These are phyloP conservation scores for Brachionus manjavacas DNA, from an alignment of 1,140 invertebrate genomes.

Conservation along the genomic window DNA sequence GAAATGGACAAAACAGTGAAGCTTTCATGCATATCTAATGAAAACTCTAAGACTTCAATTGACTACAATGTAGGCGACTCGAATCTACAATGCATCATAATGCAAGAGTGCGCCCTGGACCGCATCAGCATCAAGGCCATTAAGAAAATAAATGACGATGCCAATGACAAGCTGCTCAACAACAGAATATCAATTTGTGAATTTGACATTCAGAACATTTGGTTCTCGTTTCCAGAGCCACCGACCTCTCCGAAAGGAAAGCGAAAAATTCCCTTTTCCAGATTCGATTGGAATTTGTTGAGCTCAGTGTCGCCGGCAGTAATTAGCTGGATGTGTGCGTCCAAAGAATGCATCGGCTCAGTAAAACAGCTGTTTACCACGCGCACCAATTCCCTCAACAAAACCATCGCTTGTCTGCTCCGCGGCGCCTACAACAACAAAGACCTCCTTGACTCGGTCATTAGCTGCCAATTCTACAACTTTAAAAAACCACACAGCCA, in stretches of 20 bases:
- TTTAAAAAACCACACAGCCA: background rate
- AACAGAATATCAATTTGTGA: constrained; percentile 17
- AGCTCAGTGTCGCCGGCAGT: constrained; percentile 28
- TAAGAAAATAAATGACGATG: constrained; percentile 15
- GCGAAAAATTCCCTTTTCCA: constrained; percentile 23
- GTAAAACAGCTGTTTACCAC: background rate
- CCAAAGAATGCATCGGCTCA: background rate
- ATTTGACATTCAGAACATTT: constrained; percentile 40
- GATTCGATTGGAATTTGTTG: constrained; percentile 42
- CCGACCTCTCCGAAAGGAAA: constrained; percentile 15
- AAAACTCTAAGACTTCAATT: constrained; percentile 29
- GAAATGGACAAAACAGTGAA: background rate
- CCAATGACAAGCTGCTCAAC: background rate
- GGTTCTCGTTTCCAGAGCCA: constrained; percentile 39
- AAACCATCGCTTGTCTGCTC: background rate
- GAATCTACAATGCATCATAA: constrained; percentile 9
- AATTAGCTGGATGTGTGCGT: constrained; percentile 27
- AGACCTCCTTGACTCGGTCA: background rate
- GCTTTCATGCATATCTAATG: constrained; percentile 25
- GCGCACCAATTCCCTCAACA: background rate
- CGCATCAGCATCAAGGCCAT: constrained; percentile 37
- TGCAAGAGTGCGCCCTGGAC: constrained; percentile 36
- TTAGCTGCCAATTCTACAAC: background rate
- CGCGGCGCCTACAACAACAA: background rate
- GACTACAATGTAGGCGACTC: background rate